Evolutionary conservation across 2,113 vertebrate genomes (phyloP).

Genomic region (Nyctereutes procyonoides): DNA sequence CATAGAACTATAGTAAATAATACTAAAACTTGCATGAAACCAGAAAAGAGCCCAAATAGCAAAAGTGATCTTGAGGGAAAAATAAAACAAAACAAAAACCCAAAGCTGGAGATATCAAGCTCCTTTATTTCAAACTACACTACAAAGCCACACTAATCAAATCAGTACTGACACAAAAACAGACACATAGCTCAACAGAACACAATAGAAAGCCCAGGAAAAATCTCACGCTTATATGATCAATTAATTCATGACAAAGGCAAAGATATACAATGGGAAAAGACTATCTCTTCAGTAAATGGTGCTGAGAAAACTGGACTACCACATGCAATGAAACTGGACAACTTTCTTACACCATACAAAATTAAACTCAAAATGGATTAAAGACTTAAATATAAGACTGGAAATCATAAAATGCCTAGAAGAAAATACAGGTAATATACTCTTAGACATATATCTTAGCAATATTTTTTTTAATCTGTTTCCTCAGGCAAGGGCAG

Average conservation of each 20-base stretch:
- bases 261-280: background rate
- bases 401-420: background rate
- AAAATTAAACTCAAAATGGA: background rate
- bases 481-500: background rate
- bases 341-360: background rate
- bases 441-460: background rate
- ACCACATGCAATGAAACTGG: background rate
- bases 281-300: background rate
- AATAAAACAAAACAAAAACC: background rate
- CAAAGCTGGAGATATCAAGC: background rate
- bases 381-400: background rate
- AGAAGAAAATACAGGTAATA: background rate
- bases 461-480: background rate
- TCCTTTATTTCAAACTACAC: background rate
- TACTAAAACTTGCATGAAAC: background rate
- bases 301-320: background rate
- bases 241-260: background rate
- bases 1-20: background rate
- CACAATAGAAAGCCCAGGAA: background rate
- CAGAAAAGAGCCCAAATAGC: background rate
- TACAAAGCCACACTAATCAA: background rate
- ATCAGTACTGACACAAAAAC: background rate
- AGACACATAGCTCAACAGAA: background rate
- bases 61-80: background rate
- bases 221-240: background rate